These are phyloP conservation scores for Drosophila robusta DNA, from an alignment of 2,888 invertebrate genomes.

Conservation along the genomic window DNA sequence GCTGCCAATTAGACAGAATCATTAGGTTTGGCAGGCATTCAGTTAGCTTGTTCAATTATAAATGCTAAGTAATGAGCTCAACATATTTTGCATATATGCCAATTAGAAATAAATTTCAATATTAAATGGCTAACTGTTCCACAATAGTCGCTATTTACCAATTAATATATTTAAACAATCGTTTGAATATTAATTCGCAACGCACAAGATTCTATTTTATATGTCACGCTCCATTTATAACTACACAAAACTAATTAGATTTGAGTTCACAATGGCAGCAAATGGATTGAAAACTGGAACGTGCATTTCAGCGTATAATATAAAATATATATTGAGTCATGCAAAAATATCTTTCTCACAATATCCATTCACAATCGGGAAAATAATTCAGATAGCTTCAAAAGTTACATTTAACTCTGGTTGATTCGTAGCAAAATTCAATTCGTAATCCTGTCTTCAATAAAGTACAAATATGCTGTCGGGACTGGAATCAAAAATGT, in stretches of 20 bases:
- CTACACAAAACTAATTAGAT: too few species aligned
- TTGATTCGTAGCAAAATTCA: neutral
- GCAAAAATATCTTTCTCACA: too few species aligned
- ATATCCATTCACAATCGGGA: too few species aligned
- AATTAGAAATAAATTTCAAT: neutral
- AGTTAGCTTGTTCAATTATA: neutral
- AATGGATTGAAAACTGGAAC: neutral
- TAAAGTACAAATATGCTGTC: neutral
- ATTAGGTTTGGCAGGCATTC: neutral
- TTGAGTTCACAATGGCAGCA: too few species aligned
- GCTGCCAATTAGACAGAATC: neutral
- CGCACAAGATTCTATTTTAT: too few species aligned
- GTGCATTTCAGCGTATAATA: neutral
- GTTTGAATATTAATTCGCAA: too few species aligned
- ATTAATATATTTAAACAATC: too few species aligned
- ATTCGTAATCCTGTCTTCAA: too few species aligned
- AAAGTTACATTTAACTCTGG: neutral
- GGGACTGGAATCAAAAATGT: slow-evolving; percentile 4
- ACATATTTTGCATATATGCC: too few species aligned
- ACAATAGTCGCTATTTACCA: neutral
- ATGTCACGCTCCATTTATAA: too few species aligned
- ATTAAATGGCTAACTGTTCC: neutral
- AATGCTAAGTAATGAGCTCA: neutral
- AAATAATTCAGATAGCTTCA: neutral
- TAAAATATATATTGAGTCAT: too few species aligned